phyloP scores from a whole-genome alignment of 2,113 vertebrate genomes.

The Procapra przewalskii region DNA sequence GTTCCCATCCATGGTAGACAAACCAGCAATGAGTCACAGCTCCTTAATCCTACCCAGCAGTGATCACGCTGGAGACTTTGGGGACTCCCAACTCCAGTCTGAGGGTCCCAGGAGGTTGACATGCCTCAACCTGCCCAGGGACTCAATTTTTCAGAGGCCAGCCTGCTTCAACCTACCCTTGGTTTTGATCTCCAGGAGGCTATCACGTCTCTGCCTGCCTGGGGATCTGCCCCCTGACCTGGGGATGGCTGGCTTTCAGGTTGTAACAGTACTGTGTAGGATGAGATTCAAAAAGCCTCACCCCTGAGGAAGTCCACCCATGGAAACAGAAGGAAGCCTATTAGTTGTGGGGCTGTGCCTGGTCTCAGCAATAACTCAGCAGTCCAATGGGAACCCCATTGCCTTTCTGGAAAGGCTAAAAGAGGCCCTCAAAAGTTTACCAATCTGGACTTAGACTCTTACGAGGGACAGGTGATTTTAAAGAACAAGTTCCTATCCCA shows the following conservation, averaged over 20 bases:
- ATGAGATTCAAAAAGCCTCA: background rate
- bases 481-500: background rate
- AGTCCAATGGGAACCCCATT: background rate
- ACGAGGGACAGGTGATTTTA: background rate
- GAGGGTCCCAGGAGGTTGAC: background rate
- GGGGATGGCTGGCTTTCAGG: background rate
- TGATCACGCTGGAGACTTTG: background rate
- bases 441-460: background rate
- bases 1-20: background rate
- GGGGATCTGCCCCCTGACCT: background rate
- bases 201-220: background rate
- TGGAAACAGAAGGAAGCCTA: background rate
- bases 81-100: background rate
- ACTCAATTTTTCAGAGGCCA: background rate
- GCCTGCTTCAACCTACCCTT: background rate
- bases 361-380: background rate
- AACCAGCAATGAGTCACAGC: background rate
- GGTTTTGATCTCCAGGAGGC: background rate
- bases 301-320: background rate
- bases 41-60: background rate
- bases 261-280: background rate
- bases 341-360: background rate
- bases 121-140: background rate
- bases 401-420: background rate
- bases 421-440: background rate